A percentile compares a stretch with the other conserved stretches of the same genome.
phyloP scores from a whole-genome alignment of 2,888 invertebrate genomes.

The Pheosia gnoma region DNA sequence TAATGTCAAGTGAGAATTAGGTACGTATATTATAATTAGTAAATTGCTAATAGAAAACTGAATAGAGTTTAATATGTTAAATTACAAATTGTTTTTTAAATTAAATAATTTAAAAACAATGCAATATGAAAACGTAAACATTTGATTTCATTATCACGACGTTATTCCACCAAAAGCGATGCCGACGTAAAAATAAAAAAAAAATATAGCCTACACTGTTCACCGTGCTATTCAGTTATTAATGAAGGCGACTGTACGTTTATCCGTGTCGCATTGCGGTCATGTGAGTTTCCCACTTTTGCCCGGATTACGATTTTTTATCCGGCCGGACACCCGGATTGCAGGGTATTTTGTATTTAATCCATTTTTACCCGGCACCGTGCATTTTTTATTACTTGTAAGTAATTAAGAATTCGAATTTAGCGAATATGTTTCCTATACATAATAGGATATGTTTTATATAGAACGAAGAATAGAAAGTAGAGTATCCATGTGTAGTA shows the following conservation, averaged over 20 bases:
- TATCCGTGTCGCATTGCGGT: conserved; percentile 54
- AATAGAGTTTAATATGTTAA: too few species aligned
- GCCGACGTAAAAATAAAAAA: background rate
- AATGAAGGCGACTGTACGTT: conserved; percentile 39
- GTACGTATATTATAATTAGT: too few species aligned
- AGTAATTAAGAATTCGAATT: background rate
- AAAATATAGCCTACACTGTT: background rate
- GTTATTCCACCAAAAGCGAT: background rate
- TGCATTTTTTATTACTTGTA: conserved; percentile 18
- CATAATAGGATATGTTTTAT: too few species aligned
- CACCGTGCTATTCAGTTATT: conserved; percentile 36
- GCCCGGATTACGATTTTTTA: conserved; percentile 45
- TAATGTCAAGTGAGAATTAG: too few species aligned
- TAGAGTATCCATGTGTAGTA: too few species aligned
- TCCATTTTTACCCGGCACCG: conserved; percentile 29
- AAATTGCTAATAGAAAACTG: too few species aligned
- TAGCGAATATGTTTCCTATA: too few species aligned
- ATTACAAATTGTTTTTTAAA: too few species aligned
- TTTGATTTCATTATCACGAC: too few species aligned
- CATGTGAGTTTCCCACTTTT: conserved; percentile 42
- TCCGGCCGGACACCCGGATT: conserved; percentile 29
- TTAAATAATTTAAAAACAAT: too few species aligned
- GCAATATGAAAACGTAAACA: too few species aligned
- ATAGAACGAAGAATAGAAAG: too few species aligned
- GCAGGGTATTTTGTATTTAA: conserved; percentile 25